Conservation (phyloP, 1,140 invertebrate genomes). For the Diprion similis region DNA sequence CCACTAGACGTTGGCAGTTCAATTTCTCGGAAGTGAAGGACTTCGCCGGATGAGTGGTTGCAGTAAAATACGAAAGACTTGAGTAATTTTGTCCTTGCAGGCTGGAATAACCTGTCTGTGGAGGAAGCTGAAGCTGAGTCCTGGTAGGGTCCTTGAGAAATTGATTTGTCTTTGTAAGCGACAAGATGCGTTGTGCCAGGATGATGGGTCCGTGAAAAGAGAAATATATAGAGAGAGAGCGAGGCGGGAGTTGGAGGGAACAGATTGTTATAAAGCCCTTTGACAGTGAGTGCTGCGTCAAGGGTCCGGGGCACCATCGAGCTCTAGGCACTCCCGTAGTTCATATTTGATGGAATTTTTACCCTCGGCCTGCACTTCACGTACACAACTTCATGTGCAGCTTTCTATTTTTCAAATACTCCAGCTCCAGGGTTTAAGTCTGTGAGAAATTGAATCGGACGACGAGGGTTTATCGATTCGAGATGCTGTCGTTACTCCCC, state of each 20-base stretch:
- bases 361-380: not conserved
- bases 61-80: too few species aligned
- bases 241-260: constrained; percentile 33
- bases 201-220: not conserved
- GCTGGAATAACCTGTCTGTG: too few species aligned
- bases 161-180: constrained; percentile 47
- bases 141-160: constrained; percentile 27
- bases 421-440: not conserved
- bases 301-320: constrained; percentile 27
- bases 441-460: not conserved
- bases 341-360: constrained; percentile 14
- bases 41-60: too few species aligned
- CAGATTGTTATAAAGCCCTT: constrained; percentile 43
- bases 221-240: constrained; percentile 19
- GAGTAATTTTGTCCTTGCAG: too few species aligned
- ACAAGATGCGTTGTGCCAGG: constrained; percentile 29
- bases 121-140: too few species aligned
- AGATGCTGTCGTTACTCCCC: too few species aligned
- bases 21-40: too few species aligned
- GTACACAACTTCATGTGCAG: not conserved
- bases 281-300: constrained; percentile 47
- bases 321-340: constrained; percentile 13
- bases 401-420: not conserved
- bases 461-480: too few species aligned
- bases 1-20: too few species aligned